These are phyloP conservation scores for Microtus ochrogaster DNA, from an alignment of 2,113 vertebrate genomes.

Conservation along the genomic window DNA sequence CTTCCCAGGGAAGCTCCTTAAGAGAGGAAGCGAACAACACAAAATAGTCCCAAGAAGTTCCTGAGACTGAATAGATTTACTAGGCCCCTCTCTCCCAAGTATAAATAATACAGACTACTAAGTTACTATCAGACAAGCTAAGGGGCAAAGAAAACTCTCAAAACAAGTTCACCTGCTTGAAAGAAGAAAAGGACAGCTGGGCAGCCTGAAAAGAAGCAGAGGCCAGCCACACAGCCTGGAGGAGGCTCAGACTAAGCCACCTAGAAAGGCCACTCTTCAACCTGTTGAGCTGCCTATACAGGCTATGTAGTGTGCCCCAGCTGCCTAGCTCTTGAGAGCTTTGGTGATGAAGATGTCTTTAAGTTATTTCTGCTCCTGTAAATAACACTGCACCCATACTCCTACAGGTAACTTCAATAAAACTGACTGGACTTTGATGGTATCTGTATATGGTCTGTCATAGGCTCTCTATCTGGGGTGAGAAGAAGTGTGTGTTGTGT, in stretches of 20 bases:
- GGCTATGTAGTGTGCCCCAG: neutral
- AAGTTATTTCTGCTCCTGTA: neutral
- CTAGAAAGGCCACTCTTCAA: neutral
- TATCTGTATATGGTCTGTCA: neutral
- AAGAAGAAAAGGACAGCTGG: neutral
- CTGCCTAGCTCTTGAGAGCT: neutral
- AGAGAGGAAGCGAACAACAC: neutral
- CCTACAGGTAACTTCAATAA: neutral
- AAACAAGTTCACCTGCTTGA: neutral
- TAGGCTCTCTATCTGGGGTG: neutral
- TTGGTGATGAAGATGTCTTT: neutral
- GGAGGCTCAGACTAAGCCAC: neutral
- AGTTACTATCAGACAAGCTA: neutral
- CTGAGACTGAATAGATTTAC: neutral
- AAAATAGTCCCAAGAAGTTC: neutral
- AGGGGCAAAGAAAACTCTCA: too few relatives aligned
- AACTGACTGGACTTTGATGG: neutral
- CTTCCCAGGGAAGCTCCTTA: neutral
- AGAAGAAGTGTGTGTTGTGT: neutral
- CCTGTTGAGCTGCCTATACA: neutral
- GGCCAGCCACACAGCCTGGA: too few relatives aligned
- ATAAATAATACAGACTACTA: neutral
- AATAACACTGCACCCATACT: neutral
- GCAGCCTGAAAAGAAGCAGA: neutral
- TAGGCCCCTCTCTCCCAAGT: neutral